A percentile compares a stretch with the other conserved stretches of the same genome.
These are phyloP conservation scores for Micropoecilia bifurca DNA, from an alignment of 2,797 vertebrate species.

Conservation along the genomic window DNA sequence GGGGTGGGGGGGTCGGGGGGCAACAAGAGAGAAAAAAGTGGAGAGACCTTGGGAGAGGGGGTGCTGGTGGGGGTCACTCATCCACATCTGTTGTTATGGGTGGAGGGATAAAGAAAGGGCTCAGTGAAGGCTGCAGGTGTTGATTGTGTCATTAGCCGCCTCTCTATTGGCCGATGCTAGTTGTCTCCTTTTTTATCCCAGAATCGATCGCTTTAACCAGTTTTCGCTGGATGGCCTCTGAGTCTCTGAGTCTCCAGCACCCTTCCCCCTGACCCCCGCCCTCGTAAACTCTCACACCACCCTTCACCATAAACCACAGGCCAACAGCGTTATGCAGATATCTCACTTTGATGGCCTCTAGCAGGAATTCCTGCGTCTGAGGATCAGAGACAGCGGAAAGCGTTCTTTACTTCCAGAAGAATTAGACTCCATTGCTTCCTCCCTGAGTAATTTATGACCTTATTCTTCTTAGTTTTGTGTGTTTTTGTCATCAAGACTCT, in stretches of 20 bases:
- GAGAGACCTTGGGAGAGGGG: slow-evolving; percentile 36
- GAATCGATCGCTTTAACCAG: slow-evolving; percentile 75
- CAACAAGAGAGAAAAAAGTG: slow-evolving; percentile 38
- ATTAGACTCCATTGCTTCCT: slow-evolving; percentile 19
- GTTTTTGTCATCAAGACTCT: neutral
- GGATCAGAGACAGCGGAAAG: slow-evolving; percentile 55
- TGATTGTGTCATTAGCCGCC: slow-evolving; percentile 80
- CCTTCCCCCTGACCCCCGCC: slow-evolving; percentile 8
- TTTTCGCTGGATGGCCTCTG: slow-evolving; percentile 70
- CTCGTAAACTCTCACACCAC: slow-evolving; percentile 16
- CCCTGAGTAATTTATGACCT: neutral
- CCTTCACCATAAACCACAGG: neutral
- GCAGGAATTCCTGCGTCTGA: slow-evolving; percentile 50
- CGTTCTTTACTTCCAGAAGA: slow-evolving; percentile 20
- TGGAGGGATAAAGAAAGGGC: slow-evolving; percentile 72
- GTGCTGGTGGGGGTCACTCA: slow-evolving; percentile 71
- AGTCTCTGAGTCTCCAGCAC: slow-evolving; percentile 47
- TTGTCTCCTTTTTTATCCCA: slow-evolving; percentile 72
- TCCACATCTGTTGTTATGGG: slow-evolving; percentile 80
- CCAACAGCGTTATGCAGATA: slow-evolving; percentile 45
- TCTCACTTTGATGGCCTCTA: slow-evolving; percentile 46
- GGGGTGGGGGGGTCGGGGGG: neutral
- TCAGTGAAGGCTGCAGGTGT: slow-evolving; percentile 77
- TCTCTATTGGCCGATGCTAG: slow-evolving; percentile 71
- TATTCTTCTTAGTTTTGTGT: neutral